phyloP scores from a whole-genome alignment of 2,797 vertebrate species.

The Sitta carolinensis region DNA sequence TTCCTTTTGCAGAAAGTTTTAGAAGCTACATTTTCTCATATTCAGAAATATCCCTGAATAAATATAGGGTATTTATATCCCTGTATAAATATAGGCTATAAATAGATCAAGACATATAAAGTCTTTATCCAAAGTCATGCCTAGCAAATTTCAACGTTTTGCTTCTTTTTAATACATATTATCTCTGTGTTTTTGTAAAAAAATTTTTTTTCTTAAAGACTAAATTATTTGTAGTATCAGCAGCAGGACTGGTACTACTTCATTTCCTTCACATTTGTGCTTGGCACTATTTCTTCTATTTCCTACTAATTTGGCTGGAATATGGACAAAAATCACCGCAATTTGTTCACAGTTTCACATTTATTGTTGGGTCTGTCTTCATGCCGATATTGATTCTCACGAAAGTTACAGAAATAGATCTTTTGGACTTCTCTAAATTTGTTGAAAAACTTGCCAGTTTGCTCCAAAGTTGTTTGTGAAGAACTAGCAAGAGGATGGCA shows the following conservation, averaged over 20 bases:
- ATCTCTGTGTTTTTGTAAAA: neutral
- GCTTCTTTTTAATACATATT: neutral
- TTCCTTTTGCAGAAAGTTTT: neutral
- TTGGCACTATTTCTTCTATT: neutral
- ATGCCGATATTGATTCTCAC: neutral
- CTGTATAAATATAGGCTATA: neutral
- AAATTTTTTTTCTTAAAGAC: neutral
- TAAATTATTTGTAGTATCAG: neutral
- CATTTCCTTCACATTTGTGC: neutral
- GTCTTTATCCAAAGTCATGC: neutral
- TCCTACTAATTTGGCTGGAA: neutral
- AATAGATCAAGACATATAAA: neutral
- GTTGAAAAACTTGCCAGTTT: neutral
- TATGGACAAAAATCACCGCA: neutral
- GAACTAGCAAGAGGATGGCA: neutral
- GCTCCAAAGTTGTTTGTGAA: neutral
- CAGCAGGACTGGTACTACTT: neutral
- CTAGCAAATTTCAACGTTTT: neutral
- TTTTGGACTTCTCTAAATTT: neutral
- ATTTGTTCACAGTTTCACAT: neutral
- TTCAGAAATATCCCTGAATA: neutral
- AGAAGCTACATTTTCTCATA: neutral
- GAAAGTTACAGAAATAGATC: neutral
- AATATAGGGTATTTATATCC: neutral
- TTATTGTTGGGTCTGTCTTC: neutral